Conservation (phyloP, 1,140 invertebrate species). For the Euwallacea similis region DNA sequence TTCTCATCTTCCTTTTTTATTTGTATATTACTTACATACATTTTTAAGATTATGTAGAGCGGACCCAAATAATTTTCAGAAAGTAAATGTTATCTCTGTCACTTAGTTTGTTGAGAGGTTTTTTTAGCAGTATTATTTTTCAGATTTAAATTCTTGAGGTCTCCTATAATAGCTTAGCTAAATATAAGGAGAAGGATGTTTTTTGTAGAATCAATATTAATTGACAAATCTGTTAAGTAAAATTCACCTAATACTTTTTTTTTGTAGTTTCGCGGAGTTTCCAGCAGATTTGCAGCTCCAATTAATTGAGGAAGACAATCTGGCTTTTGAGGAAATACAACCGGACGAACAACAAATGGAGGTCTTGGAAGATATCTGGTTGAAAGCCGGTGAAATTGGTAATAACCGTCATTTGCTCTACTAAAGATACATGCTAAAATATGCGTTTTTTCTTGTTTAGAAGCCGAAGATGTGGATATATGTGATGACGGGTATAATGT, state of each 20-base stretch:
- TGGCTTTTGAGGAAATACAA: constrained; percentile 52
- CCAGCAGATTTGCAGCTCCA: constrained; percentile 53
- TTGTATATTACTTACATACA: too few species aligned
- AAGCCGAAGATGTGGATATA: constrained; percentile 58
- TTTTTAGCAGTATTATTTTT: too few species aligned
- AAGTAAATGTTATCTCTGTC: too few species aligned
- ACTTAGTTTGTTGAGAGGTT: too few species aligned
- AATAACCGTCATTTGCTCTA: constrained; percentile 16
- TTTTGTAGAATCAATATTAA: too few species aligned
- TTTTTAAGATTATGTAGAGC: too few species aligned
- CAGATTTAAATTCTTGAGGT: too few species aligned
- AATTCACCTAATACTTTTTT: constrained; percentile 10
- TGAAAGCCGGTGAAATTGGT: constrained; percentile 80
- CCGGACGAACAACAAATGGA: constrained; percentile 75
- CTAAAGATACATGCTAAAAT: neutral
- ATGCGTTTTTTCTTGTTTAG: constrained; percentile 37
- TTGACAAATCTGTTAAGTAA: neutral
- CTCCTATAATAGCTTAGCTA: too few species aligned
- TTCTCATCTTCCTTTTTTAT: too few species aligned
- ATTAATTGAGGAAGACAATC: constrained; percentile 56
- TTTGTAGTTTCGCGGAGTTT: constrained; percentile 47
- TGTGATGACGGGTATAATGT: constrained; percentile 61
- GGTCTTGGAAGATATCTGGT: constrained; percentile 78
- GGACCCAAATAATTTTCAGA: too few species aligned
- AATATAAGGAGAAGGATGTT: neutral